Percentiles rank a stretch among this genome's conserved stretches.
Conservation (phyloP, 2,888 invertebrate genomes). For the Lasioglossum oenotherae region DNA sequence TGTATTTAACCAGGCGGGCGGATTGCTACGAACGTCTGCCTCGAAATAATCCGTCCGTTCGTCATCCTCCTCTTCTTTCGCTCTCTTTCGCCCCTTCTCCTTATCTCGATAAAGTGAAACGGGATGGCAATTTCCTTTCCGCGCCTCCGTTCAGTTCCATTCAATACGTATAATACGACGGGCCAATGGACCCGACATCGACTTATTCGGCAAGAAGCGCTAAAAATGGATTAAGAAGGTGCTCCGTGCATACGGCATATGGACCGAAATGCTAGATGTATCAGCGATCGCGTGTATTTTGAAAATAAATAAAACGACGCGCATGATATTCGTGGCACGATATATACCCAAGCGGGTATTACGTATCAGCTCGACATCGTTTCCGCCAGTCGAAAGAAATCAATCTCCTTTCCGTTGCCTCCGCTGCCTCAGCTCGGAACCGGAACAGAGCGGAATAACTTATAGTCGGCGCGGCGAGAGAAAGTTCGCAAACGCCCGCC, state of each 20-base stretch:
- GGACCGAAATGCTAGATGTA: neutral
- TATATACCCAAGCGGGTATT: neutral
- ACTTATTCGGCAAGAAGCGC: neutral
- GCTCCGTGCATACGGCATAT: neutral
- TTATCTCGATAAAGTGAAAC: neutral
- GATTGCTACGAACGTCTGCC: neutral
- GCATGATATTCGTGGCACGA: neutral
- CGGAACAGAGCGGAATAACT: neutral
- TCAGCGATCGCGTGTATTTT: neutral
- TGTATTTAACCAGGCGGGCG: neutral
- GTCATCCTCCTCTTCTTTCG: neutral
- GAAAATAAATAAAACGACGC: neutral
- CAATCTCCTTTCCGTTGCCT: neutral
- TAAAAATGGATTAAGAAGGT: neutral
- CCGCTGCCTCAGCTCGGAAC: neutral
- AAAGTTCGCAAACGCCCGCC: neutral
- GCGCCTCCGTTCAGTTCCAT: neutral
- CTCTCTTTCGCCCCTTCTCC: neutral
- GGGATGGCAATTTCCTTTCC: neutral
- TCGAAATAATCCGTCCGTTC: neutral
- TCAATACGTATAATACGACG: neutral
- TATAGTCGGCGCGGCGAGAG: neutral
- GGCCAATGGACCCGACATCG: neutral
- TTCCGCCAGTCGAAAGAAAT: neutral
- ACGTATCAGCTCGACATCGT: slow-evolving; percentile 15